phyloP scores from a whole-genome alignment of 2,797 vertebrate species.

The Poecile montanus region DNA sequence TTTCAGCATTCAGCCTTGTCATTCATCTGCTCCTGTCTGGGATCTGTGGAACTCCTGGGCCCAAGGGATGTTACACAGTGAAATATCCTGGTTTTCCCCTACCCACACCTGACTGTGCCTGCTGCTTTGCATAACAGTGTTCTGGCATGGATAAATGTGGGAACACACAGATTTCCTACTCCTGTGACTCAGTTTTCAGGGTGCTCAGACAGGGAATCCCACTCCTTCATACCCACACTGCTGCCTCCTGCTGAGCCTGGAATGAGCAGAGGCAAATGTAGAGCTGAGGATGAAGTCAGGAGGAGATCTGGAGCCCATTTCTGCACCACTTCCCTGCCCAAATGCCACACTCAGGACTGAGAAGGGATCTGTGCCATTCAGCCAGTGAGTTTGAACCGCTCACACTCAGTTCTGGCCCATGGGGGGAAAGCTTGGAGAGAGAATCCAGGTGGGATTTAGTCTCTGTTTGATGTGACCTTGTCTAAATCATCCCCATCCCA shows the following conservation, averaged over 20 bases:
- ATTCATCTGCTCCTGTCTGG: not conserved
- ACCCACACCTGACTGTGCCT: not conserved
- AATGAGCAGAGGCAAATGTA: not conserved
- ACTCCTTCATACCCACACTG: not conserved
- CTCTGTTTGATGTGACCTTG: not conserved
- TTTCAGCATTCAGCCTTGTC: not conserved
- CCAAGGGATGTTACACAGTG: not conserved
- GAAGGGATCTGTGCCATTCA: not conserved
- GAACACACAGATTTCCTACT: not conserved
- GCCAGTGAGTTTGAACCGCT: fast-evolving
- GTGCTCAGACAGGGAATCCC: not conserved
- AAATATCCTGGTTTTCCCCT: not conserved
- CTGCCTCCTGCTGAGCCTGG: not conserved
- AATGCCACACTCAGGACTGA: not conserved
- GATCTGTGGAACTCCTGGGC: not conserved
- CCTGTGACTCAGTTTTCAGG: not conserved
- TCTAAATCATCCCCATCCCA: not conserved
- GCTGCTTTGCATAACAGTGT: constrained; percentile 19
- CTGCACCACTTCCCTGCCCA: not conserved
- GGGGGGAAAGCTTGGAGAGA: not conserved
- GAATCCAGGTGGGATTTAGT: not conserved
- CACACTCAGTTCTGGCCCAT: not conserved
- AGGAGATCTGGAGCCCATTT: not conserved
- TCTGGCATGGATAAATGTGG: not conserved
- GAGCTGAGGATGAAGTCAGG: not conserved